Evolutionary conservation across 2,888 invertebrate species (phyloP).

Genomic region (Frankliniella fusca): DNA sequence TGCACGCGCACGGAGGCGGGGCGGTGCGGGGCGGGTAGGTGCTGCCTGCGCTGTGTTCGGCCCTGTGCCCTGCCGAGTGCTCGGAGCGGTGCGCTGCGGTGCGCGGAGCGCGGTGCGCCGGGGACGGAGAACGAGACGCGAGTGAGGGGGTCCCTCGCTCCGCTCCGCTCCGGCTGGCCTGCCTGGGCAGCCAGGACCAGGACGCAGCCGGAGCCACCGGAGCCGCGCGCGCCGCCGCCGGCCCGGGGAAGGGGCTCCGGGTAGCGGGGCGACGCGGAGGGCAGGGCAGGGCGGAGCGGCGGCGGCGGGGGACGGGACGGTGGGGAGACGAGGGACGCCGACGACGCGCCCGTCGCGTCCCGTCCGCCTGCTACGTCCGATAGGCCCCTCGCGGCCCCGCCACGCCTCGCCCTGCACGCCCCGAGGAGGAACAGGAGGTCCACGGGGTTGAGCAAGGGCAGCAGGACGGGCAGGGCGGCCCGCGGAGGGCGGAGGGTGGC

Average conservation of each 20-base stretch:
- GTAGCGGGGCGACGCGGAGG: background rate
- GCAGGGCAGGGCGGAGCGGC: background rate
- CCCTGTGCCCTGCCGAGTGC: background rate
- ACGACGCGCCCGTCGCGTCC: background rate
- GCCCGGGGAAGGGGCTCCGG: no score
- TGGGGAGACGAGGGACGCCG: background rate
- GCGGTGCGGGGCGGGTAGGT: background rate
- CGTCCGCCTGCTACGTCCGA: background rate
- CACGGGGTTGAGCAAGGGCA: no score
- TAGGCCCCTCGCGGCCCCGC: background rate
- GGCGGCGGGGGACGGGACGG: background rate
- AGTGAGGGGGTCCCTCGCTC: background rate
- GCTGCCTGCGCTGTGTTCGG: background rate
- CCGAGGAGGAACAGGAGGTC: no score
- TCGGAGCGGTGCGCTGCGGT: background rate
- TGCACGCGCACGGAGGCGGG: no score
- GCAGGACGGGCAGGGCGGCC: no score
- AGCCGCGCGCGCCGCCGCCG: background rate
- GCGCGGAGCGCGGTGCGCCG: background rate
- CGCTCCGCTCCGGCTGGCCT: background rate
- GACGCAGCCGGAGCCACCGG: background rate
- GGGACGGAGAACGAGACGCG: background rate
- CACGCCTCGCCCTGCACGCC: background rate
- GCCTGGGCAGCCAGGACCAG: constrained; percentile 9
- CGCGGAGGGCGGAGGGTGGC: no score